phyloP scores from a whole-genome alignment of 1,140 invertebrate genomes.

The Megathymus violae region DNA sequence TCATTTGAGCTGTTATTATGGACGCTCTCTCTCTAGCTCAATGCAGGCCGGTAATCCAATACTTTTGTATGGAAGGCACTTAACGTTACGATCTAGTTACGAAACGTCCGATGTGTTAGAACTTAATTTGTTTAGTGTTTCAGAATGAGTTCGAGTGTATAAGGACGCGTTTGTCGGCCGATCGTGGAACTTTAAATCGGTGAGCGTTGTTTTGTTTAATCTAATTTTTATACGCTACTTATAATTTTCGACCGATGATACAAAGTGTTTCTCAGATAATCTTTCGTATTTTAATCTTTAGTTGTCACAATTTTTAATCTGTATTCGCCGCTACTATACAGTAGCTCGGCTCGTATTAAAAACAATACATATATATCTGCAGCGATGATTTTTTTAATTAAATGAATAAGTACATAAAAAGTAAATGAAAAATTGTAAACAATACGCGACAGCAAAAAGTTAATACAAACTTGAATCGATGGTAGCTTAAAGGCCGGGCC shows the following conservation, averaged over 20 bases:
- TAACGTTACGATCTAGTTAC: constrained; percentile 60
- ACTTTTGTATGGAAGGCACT: constrained; percentile 83
- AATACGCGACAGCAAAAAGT: constrained; percentile 56
- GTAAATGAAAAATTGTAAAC: constrained; percentile 46
- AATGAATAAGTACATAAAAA: constrained; percentile 6
- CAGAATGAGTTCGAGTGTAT: constrained; percentile 49
- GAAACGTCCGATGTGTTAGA: constrained; percentile 64
- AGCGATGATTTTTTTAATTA: constrained; percentile 6
- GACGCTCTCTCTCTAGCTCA: constrained; percentile 75
- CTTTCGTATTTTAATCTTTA: not conserved
- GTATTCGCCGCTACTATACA: no score
- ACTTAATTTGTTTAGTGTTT: constrained; percentile 67
- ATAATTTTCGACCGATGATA: constrained; percentile 9
- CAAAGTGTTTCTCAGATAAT: constrained; percentile 8
- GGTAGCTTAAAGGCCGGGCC: constrained; percentile 42
- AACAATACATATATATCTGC: no score
- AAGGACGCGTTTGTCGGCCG: constrained; percentile 39
- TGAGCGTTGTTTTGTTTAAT: constrained; percentile 5
- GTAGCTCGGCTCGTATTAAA: no score
- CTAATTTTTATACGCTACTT: constrained; percentile 10
- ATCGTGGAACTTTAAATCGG: constrained; percentile 9
- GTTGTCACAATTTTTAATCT: no score
- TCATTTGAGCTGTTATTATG: constrained; percentile 84
- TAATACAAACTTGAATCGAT: constrained; percentile 54
- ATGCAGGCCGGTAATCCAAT: constrained; percentile 82